Percentiles rank a stretch among this genome's conserved stretches.
phyloP scores from a whole-genome alignment of 1,140 invertebrate genomes.

The Tetramorium alpestre region DNA sequence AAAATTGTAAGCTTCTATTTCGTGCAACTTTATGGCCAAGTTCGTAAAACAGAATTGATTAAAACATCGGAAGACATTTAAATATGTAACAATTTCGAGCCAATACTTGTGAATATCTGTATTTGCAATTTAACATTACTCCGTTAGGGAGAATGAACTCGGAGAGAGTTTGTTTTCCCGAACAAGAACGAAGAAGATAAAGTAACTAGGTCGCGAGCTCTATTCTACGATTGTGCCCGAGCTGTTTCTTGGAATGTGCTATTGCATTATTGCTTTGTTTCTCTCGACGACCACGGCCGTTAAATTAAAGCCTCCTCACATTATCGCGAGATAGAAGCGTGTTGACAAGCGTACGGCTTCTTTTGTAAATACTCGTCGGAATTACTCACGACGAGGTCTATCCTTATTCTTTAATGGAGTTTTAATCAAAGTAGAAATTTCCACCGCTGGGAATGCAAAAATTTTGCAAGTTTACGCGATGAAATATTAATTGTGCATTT shows the following conservation, averaged over 20 bases:
- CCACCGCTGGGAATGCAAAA: neutral
- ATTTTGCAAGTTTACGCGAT: constrained; percentile 7
- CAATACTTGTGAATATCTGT: constrained; percentile 22
- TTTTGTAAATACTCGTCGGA: constrained; percentile 26
- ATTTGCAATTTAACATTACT: constrained; percentile 26
- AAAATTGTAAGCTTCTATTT: neutral
- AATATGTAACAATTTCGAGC: constrained; percentile 12
- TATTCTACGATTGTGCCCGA: constrained; percentile 35
- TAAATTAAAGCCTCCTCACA: constrained; percentile 27
- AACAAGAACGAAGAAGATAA: constrained; percentile 52
- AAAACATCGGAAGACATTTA: constrained; percentile 5
- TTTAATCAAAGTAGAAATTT: constrained; percentile 38
- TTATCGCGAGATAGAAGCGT: constrained; percentile 25
- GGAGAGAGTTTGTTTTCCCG: constrained; percentile 51
- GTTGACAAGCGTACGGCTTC: constrained; percentile 16
- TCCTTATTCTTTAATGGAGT: constrained; percentile 48
- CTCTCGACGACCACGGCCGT: constrained; percentile 23
- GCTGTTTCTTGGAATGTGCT: constrained; percentile 43
- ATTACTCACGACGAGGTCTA: constrained; percentile 1
- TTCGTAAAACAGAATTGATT: constrained; percentile 16
- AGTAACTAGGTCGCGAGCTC: constrained; percentile 65
- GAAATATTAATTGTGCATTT: constrained; percentile 29
- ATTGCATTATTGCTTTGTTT: constrained; percentile 52
- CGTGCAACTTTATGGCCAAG: neutral
- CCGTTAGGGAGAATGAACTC: neutral